Evolutionary conservation across 2,797 vertebrate species (phyloP).

Genomic region (Esox lucius): DNA sequence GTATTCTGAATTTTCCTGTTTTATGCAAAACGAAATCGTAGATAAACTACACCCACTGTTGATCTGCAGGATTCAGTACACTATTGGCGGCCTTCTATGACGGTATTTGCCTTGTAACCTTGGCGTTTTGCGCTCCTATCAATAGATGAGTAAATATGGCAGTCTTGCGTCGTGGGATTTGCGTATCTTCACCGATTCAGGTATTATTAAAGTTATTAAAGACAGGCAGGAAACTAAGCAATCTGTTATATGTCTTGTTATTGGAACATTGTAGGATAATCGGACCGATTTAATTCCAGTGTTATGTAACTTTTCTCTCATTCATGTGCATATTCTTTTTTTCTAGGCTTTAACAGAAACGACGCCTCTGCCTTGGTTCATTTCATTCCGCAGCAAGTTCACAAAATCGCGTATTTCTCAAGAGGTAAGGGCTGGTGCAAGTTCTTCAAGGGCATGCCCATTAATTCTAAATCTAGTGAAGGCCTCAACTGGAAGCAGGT

Average conservation of each 20-base stretch:
- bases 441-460: background rate
- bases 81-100: background rate
- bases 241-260: background rate
- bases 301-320: too few relatives aligned
- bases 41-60: background rate
- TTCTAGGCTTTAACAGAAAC: slow-evolving; percentile 61
- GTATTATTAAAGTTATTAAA: slow-evolving; percentile 56
- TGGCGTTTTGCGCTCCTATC: slow-evolving; percentile 29
- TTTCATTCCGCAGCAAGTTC: slow-evolving; percentile 64
- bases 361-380: slow-evolving; percentile 44
- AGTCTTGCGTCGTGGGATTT: slow-evolving; percentile 40
- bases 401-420: slow-evolving; percentile 67
- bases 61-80: background rate
- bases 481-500: background rate
- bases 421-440: slow-evolving; percentile 56
- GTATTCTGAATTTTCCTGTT: too few relatives aligned
- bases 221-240: background rate
- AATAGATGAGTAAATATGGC: slow-evolving; percentile 53
- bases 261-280: background rate
- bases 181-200: slow-evolving; percentile 22
- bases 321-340: background rate
- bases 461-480: background rate
- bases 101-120: slow-evolving; percentile 51
- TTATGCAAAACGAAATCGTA: too few relatives aligned
- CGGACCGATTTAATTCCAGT: background rate